These are phyloP conservation scores for Drosophila bocki DNA, from an alignment of 1,140 invertebrate genomes.

Conservation along the genomic window DNA sequence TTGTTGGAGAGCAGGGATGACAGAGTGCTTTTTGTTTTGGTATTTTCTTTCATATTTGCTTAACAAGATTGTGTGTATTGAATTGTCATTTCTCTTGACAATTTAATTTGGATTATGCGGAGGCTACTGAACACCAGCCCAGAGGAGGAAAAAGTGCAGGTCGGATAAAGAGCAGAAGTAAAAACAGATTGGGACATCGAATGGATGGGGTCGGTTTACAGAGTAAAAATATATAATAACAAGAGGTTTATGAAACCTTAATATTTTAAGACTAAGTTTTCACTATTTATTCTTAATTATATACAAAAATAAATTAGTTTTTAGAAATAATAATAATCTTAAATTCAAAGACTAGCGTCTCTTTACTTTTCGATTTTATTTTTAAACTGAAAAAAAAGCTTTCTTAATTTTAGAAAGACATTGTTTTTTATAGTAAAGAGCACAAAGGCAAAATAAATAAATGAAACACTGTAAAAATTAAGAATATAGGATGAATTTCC, in stretches of 20 bases:
- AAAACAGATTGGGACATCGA: slow-evolving; percentile 23
- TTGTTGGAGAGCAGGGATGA: slow-evolving; percentile 54
- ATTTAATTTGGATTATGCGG: slow-evolving; percentile 82
- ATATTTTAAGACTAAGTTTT: not conserved
- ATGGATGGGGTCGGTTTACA: not conserved
- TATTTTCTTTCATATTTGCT: slow-evolving; percentile 72
- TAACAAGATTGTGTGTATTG: slow-evolving; percentile 80
- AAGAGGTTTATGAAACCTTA: not conserved
- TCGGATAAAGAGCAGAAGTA: slow-evolving; percentile 45
- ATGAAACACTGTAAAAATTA: not conserved
- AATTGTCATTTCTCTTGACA: slow-evolving; percentile 83
- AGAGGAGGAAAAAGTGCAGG: slow-evolving; percentile 4
- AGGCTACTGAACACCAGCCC: slow-evolving; percentile 62
- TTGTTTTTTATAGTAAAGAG: too few relatives aligned
- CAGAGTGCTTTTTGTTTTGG: slow-evolving; percentile 74
- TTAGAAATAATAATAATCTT: not conserved
- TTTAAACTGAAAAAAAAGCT: too few relatives aligned
- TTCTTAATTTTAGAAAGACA: too few relatives aligned
- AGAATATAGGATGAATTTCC: not conserved
- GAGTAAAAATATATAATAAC: not conserved
- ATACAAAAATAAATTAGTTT: not conserved
- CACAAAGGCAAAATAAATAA: not conserved
- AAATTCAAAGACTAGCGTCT: not conserved
- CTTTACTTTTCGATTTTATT: not conserved
- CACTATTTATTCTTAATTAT: not conserved